Conservation (phyloP, 1,140 invertebrate species). For the Drosophila ercepeae region DNA sequence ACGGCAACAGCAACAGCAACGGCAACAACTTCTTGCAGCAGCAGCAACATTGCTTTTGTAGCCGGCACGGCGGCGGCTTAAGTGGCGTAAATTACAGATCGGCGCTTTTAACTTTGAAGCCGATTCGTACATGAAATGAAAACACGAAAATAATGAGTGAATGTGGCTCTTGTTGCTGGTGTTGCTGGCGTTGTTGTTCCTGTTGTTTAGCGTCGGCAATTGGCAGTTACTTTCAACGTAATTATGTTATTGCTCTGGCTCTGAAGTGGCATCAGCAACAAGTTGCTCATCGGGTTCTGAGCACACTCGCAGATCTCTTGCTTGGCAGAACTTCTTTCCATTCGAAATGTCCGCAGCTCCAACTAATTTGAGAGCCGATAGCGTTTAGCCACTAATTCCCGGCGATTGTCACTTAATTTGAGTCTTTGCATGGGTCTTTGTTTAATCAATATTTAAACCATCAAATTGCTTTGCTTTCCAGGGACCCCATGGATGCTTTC, state of each 20-base stretch:
- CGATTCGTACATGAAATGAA: slow-evolving; percentile 84
- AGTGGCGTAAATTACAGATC: slow-evolving; percentile 84
- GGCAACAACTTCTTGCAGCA: slow-evolving; percentile 32
- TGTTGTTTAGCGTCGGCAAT: slow-evolving; percentile 69
- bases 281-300: slow-evolving; percentile 3
- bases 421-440: neutral
- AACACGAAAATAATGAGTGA: slow-evolving; percentile 83
- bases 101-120: slow-evolving; percentile 83
- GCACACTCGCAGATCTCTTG: neutral
- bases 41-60: slow-evolving; percentile 51
- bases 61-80: slow-evolving; percentile 79
- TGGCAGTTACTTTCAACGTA: slow-evolving; percentile 52
- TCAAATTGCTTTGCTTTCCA: slow-evolving; percentile 9
- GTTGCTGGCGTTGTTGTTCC: slow-evolving; percentile 57
- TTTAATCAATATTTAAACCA: neutral
- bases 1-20: slow-evolving; percentile 41
- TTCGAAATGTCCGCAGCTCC: neutral
- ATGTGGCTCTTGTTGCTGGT: slow-evolving; percentile 42
- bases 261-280: slow-evolving; percentile 42
- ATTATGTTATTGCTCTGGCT: slow-evolving; percentile 56
- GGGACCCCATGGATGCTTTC: slow-evolving; percentile 88
- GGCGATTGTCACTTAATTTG: neutral
- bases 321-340: neutral
- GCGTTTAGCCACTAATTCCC: slow-evolving; percentile 1
- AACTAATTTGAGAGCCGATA: neutral